Evolutionary conservation across 2,797 vertebrate genomes (phyloP).

Genomic region (Lerista edwardsae): DNA sequence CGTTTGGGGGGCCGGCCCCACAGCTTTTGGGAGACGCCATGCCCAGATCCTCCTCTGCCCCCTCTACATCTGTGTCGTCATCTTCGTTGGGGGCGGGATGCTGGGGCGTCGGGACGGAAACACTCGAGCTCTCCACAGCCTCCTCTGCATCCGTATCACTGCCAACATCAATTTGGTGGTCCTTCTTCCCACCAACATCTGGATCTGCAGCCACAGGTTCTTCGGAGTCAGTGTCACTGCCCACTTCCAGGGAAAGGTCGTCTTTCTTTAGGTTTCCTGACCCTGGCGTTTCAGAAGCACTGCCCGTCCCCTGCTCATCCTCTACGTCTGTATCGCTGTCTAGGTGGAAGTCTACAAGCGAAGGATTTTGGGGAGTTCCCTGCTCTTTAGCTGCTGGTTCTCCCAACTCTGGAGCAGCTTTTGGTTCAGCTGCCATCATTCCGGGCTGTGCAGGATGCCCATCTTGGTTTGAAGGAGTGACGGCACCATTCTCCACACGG

Average conservation of each 20-base stretch:
- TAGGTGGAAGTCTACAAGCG: conserved; percentile 43
- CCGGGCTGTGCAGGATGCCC: not conserved
- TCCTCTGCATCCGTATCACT: conserved; percentile 8
- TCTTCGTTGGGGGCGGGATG: not conserved
- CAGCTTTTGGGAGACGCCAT: not conserved
- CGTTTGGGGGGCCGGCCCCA: not conserved
- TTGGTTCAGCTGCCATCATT: not conserved
- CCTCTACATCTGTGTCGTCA: conserved; percentile 27
- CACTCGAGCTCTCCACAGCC: not conserved
- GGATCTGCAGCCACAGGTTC: conserved; percentile 26
- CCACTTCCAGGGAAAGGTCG: not conserved
- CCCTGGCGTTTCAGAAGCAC: not conserved
- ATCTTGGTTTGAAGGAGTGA: not conserved
- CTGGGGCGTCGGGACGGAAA: not conserved
- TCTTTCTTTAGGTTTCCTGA: not conserved
- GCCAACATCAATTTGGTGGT: not conserved
- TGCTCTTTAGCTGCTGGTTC: not conserved
- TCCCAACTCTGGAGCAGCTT: not conserved
- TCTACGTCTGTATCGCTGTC: conserved; percentile 56
- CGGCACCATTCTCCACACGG: not conserved
- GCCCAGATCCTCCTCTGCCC: not conserved
- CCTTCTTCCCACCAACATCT: conserved; percentile 40
- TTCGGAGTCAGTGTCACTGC: conserved; percentile 43
- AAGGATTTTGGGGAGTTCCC: not conserved
- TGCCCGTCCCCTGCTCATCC: not conserved